Conservation (phyloP, 2,888 invertebrate genomes). For the Ophioninae sp. region DNA sequence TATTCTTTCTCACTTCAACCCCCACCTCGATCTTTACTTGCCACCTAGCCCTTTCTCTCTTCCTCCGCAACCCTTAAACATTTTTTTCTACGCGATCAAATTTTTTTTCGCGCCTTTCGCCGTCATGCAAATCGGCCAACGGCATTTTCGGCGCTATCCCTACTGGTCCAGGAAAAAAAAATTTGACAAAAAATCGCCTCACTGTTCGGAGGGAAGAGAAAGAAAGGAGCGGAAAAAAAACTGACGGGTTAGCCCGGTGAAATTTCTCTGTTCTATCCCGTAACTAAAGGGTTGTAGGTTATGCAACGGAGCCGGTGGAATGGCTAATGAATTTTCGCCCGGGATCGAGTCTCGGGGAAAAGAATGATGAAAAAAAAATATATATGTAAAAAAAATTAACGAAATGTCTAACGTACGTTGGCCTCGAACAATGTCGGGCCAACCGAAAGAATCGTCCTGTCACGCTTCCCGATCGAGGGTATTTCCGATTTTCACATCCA, state of each 20-base stretch:
- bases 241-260: conserved; percentile 25
- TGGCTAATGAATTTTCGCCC: conserved; percentile 71
- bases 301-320: conserved; percentile 52
- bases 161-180: conserved; percentile 43
- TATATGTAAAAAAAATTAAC: conserved; percentile 19
- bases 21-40: conserved; percentile 27
- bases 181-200: conserved; percentile 54
- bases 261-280: conserved; percentile 12
- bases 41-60: conserved; percentile 29
- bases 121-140: conserved; percentile 73
- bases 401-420: conserved; percentile 44
- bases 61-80: conserved; percentile 57
- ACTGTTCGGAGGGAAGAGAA: conserved; percentile 61
- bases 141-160: conserved; percentile 71
- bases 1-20: conserved; percentile 25
- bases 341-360: conserved; percentile 43
- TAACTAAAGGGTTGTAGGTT: conserved; percentile 47
- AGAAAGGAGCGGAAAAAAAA: conserved; percentile 30
- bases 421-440: conserved; percentile 40
- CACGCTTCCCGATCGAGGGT: conserved; percentile 28
- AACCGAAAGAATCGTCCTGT: conserved; percentile 38
- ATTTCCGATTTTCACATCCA: conserved; percentile 32
- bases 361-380: conserved; percentile 10
- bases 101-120: conserved; percentile 65
- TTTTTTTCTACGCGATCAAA: conserved; percentile 63